These are phyloP conservation scores for Recurvirostra avosetta DNA, from an alignment of 2,113 vertebrate genomes.

Conservation along the genomic window DNA sequence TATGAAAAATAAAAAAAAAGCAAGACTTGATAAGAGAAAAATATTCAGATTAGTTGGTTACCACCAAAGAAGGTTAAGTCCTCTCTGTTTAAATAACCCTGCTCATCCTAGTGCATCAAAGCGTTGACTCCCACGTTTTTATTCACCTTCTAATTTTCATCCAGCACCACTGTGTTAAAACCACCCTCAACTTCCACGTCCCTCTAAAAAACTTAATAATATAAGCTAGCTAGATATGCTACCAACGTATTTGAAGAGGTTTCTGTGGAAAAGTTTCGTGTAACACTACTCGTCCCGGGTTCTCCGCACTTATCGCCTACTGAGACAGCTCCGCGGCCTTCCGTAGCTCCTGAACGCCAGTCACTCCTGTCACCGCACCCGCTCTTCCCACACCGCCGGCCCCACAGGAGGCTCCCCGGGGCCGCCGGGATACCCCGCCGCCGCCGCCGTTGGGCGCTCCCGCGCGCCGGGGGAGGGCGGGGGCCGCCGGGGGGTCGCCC, in stretches of 20 bases:
- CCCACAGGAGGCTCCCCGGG: no score
- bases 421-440: no score
- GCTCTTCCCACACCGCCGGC: accelerated
- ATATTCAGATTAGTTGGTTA: no score
- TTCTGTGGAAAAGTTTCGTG: accelerated
- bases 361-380: accelerated
- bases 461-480: neutral
- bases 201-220: neutral
- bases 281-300: accelerated
- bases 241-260: accelerated
- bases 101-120: neutral
- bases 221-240: accelerated
- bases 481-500: neutral
- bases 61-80: accelerated
- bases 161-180: neutral
- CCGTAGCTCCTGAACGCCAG: accelerated
- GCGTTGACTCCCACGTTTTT: neutral
- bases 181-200: accelerated
- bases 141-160: neutral
- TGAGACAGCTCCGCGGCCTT: accelerated
- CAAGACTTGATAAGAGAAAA: neutral
- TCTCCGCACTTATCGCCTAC: accelerated
- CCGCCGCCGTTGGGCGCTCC: neutral
- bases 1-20: neutral
- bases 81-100: neutral